A percentile compares a stretch with the other conserved stretches of the same genome.
Conservation (phyloP, 2,113 vertebrate species). For the Semnornis frantzii region DNA sequence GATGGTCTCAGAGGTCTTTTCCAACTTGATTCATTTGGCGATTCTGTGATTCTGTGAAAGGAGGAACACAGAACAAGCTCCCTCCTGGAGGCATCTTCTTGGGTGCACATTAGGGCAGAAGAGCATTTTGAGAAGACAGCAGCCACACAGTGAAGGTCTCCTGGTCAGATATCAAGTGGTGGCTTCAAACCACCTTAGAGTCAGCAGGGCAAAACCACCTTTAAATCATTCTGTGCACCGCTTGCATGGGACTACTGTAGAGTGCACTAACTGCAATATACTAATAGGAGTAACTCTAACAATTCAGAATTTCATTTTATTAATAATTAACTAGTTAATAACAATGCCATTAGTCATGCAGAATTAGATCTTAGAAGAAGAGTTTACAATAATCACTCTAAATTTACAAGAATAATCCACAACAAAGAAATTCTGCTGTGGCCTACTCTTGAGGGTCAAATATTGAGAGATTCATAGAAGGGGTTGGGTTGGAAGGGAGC, state of each 20-base stretch:
- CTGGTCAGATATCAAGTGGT: background rate
- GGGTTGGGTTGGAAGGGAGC: no score
- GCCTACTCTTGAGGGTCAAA: no score
- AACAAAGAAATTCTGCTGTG: no score
- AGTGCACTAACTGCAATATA: background rate
- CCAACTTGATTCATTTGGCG: no score
- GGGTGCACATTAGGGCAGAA: background rate
- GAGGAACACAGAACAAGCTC: background rate
- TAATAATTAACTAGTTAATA: no score
- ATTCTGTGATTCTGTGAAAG: no score
- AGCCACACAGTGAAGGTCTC: background rate
- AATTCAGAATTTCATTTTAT: background rate
- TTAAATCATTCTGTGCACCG: background rate
- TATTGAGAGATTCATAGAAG: no score
- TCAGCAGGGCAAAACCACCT: background rate
- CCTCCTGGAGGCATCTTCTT: background rate
- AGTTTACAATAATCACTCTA: no score
- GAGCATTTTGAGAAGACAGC: rapidly evolving
- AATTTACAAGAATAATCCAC: no score
- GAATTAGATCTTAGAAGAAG: no score
- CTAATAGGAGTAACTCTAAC: background rate
- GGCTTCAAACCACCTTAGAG: rapidly evolving
- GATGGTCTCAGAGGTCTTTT: no score
- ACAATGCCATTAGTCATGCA: no score
- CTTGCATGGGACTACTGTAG: rapidly evolving